Base-by-base conservation (phyloP, 2,797 vertebrate species). In the Poliocrania exsul region DNA sequence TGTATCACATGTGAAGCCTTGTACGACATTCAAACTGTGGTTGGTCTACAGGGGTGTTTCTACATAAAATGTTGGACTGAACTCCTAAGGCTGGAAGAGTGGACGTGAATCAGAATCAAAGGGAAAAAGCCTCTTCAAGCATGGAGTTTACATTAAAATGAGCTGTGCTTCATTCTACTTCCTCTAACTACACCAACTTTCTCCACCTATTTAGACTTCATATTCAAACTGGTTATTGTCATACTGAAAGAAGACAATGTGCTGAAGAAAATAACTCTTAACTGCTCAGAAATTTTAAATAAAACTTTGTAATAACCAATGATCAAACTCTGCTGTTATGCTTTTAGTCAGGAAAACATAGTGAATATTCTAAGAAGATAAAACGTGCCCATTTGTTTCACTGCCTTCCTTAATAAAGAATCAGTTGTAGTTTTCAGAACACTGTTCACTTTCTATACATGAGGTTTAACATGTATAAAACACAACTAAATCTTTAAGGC, bases 261-360 rank as follows among this genome's bases (percentile, higher is more conserved):
- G 8, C n/a, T 72, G 37, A 62, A 90, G 16, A 80, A 64, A 69
- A 0, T 23, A n/a, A 58, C 23, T 25, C 40, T 92, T 37, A 90
- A 54, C 15, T 73, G 46, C 33, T 86, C 49, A 56, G 7, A 53
- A 26, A 53, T 77, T 66, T 82, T n/a, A 81, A 88, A 51, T 17
- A 54, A 81, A 95, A 80, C n/a, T 50, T 69, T 56, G 47, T 33
- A 53, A 75, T 72, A 81, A 28, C 26, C 31, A 66, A 65, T 77
- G 40, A 64, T 28, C 42, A 67, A 69, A 37, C 29, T 84, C 73
- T 61, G 44, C 54, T 69, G 14, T 69, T 73, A 77, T 1, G 3
- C 47, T 77, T 24, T 49, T 19, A 51, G 82, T 66, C 50, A 78
- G 60, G n/a, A 70, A 64, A 86, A 53, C 10, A 33, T 73, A n/a